Conservation (phyloP, 1,140 invertebrate species). For the Elysia chlorotica region DNA sequence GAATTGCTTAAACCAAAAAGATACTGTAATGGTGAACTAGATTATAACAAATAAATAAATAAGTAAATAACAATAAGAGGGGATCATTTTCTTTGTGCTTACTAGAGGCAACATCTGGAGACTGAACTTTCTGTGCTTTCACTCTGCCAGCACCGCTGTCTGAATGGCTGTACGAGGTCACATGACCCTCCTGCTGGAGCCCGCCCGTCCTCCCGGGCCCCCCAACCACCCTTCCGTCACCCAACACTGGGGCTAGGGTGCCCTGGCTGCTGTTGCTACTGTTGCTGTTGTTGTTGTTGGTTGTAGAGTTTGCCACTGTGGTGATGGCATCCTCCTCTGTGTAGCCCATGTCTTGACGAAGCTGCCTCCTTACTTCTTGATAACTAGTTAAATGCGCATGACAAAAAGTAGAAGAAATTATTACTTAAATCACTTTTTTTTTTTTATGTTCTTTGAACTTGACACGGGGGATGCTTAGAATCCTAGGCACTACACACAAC, state of each 20-base stretch:
- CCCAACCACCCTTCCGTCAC: no score
- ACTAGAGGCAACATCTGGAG: constrained; percentile 13
- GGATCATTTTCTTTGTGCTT: no score
- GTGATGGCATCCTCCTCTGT: constrained; percentile 26
- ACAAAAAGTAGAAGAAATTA: no score
- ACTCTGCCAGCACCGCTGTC: background rate
- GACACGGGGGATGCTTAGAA: no score
- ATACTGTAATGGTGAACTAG: background rate
- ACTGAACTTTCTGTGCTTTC: constrained; percentile 11
- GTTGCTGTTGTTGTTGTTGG: constrained; percentile 20
- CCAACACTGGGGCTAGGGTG: constrained; percentile 33
- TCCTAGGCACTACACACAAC: no score
- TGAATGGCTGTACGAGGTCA: constrained; percentile 15
- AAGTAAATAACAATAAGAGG: no score
- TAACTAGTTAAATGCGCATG: no score
- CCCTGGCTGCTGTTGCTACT: constrained; percentile 1
- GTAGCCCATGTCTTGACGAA: constrained; percentile 40
- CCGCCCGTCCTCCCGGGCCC: constrained; percentile 28
- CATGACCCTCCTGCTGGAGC: constrained; percentile 20
- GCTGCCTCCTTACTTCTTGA: constrained; percentile 42
- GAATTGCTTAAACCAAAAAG: no score
- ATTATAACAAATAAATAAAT: no score
- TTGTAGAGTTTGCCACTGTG: background rate
- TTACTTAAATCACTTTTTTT: no score
- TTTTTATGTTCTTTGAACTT: no score